Evolutionary conservation across 1,140 invertebrate genomes (phyloP).

Genomic region (Sitobion miscanthi): DNA sequence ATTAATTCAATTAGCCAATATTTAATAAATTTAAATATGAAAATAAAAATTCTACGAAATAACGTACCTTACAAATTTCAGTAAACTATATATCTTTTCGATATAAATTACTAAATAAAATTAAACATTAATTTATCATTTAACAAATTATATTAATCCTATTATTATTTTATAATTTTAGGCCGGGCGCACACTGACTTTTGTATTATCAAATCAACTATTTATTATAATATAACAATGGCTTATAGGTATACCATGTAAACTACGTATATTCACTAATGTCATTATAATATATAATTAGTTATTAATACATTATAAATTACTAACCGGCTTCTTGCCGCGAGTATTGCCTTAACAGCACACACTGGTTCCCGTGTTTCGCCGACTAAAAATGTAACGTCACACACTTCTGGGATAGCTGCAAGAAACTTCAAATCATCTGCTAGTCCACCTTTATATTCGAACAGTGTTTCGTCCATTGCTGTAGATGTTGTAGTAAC

Average conservation of each 20-base stretch:
- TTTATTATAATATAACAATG: not conserved
- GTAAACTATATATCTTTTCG: no score
- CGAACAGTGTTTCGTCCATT: slow-evolving; percentile 84
- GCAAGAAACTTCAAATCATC: slow-evolving; percentile 96
- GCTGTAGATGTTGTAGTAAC: slow-evolving; percentile 20
- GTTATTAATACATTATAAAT: not conserved
- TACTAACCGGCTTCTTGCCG: slow-evolving; percentile 79
- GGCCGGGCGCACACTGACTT: not conserved
- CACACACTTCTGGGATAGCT: slow-evolving; percentile 92
- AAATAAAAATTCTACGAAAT: no score
- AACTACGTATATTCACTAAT: no score
- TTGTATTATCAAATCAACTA: not conserved
- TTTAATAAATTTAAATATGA: not conserved
- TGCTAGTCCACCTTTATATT: slow-evolving; percentile 89
- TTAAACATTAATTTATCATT: no score
- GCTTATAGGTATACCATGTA: no score
- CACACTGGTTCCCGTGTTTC: slow-evolving; percentile 91
- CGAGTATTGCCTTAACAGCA: slow-evolving; percentile 89
- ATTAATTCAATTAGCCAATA: not conserved
- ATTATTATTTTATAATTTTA: not conserved
- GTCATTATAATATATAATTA: not conserved
- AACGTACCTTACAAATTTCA: no score
- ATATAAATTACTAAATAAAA: no score
- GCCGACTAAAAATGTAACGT: slow-evolving; percentile 93
- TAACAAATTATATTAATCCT: no score